Base-by-base conservation (phyloP, 2,113 vertebrate species). In the Cavia aperea region DNA sequence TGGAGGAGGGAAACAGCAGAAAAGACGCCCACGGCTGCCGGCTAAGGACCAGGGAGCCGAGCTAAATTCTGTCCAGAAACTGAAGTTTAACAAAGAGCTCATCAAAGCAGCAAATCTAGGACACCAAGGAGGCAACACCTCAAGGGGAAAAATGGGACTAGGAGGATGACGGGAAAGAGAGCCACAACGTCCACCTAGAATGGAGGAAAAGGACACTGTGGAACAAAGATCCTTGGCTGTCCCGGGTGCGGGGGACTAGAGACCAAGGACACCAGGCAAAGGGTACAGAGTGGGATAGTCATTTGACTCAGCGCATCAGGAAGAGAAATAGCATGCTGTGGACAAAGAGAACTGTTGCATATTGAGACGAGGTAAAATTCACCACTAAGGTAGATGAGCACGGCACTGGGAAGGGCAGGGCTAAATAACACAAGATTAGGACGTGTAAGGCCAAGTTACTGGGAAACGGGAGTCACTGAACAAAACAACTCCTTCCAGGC, bases 351-450 rank as follows among this genome's bases (percentile, higher is more conserved):
- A 26, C 24, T 9, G 36, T 39, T 62, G 21, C 8, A 29, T 23
- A 54, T 2, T 5, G 33, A 86, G 36, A 54, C 70, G 66, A 68
- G 60, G 31, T 33, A 78, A 46, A n/a, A 29, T 31, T 81, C 49
- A 36, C 5, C 33, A 63, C 12, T 29, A 26, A 72, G 26, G 33
- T 6, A 46, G 75, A 33, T 58, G 2, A 14, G 31, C 46, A 12
- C 9, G 0, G 9, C 86, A 33, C 31, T 9, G 36, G 43, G 18
- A 0, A 11, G 4, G 14, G 39, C 3, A 31, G 10, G 16, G n/a
- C 33, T 58, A 65, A 51, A 65, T 46, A 26, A 39, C 1, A 16
- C 12, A 72, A 66, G 18, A 43, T n/a, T n/a, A 84, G 60, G 87
- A 88, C 24, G 16, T 6, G 31, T 3, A 7, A 62, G 39, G 56